These are phyloP conservation scores for Rhynchotus rufescens DNA, from an alignment of 2,797 vertebrate genomes.

Conservation along the genomic window DNA sequence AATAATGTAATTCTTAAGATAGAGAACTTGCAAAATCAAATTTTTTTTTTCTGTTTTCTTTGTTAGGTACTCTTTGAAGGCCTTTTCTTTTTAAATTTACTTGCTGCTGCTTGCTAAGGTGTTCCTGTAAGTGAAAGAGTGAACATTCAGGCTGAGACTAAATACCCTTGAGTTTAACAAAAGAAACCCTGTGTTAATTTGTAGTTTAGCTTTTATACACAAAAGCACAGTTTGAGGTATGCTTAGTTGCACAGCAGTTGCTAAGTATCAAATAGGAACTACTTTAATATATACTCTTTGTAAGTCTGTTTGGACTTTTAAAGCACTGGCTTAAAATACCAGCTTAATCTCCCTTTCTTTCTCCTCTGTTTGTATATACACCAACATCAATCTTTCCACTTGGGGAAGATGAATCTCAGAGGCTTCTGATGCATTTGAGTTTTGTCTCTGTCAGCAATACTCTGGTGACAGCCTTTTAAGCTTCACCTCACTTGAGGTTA, in stretches of 20 bases:
- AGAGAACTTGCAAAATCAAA: constrained; percentile 20
- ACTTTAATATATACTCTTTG: not conserved
- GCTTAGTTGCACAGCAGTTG: not conserved
- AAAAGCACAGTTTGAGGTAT: constrained; percentile 12
- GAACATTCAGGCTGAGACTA: not conserved
- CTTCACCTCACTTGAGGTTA: constrained; percentile 23
- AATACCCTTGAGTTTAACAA: not conserved
- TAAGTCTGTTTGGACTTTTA: constrained; percentile 14
- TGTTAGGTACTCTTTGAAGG: constrained; percentile 34
- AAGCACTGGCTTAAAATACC: constrained; percentile 12
- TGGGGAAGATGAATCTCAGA: not conserved
- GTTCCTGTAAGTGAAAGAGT: constrained; percentile 6
- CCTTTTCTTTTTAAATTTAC: constrained; percentile 33
- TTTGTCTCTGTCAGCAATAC: constrained; percentile 1
- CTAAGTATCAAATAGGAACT: constrained; percentile 15
- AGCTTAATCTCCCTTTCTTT: not conserved
- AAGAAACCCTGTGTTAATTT: constrained; percentile 34
- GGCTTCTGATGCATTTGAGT: not conserved
- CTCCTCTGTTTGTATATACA: not conserved
- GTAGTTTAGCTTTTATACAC: not conserved
- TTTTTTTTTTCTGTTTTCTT: constrained; percentile 22
- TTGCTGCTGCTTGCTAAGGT: constrained; percentile 33
- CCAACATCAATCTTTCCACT: not conserved
- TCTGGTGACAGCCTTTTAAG: not conserved
- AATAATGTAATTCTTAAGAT: constrained; percentile 25